Evolutionary conservation across 2,797 vertebrate genomes (phyloP).

Genomic region (Acanthopagrus latus): DNA sequence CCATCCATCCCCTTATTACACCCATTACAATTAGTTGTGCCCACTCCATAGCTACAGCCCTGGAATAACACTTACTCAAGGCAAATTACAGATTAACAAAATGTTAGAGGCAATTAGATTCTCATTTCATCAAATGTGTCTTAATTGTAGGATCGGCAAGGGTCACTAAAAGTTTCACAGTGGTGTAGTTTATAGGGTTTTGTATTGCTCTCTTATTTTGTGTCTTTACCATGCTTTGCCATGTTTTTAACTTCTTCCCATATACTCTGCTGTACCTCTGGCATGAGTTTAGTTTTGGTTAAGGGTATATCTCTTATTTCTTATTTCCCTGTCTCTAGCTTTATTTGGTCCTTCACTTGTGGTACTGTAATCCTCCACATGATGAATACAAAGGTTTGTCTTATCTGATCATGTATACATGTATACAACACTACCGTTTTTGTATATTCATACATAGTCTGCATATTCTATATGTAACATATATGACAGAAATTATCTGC

Average conservation of each 20-base stretch:
- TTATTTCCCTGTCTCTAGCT: not conserved
- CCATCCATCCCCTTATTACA: slow-evolving; percentile 42
- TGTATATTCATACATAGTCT: not conserved
- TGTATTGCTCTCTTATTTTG: not conserved
- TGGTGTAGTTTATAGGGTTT: not conserved
- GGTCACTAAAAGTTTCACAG: not conserved
- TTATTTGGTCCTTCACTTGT: not conserved
- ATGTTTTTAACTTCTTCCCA: not conserved
- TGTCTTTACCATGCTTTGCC: not conserved
- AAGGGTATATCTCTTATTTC: not conserved
- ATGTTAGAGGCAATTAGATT: slow-evolving; percentile 30
- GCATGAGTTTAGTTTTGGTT: not conserved
- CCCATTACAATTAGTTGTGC: slow-evolving; percentile 33
- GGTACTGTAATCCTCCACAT: too few relatives aligned
- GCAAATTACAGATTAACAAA: slow-evolving; percentile 53
- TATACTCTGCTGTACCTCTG: not conserved
- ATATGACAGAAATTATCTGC: not conserved
- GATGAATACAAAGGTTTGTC: not conserved
- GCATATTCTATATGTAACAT: not conserved
- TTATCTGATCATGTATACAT: not conserved
- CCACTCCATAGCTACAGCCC: slow-evolving; percentile 30
- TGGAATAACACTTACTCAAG: slow-evolving; percentile 49
- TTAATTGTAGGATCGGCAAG: slow-evolving; percentile 1
- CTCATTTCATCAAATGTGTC: slow-evolving; percentile 14
- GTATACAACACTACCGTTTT: too few relatives aligned